A percentile compares a stretch with the other conserved stretches of the same genome.
These are phyloP conservation scores for Picathartes gymnocephalus DNA, from an alignment of 2,113 vertebrate genomes.

Conservation along the genomic window DNA sequence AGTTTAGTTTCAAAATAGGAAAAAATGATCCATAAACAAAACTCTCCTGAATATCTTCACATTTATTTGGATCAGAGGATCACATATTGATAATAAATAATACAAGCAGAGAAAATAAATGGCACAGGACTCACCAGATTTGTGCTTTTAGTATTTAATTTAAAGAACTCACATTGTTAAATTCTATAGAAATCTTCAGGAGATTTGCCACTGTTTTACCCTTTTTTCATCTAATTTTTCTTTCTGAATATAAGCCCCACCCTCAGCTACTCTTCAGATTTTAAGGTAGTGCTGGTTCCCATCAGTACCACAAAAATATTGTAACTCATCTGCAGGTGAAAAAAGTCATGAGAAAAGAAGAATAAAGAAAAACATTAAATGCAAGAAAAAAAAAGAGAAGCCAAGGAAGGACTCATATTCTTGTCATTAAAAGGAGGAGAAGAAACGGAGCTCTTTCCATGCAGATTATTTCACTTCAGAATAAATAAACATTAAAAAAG, in stretches of 20 bases:
- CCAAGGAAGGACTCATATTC: background rate
- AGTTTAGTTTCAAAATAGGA: background rate
- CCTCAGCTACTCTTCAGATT: background rate
- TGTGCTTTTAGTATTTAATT: background rate
- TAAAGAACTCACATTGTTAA: background rate
- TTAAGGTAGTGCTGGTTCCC: background rate
- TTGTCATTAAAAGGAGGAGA: background rate
- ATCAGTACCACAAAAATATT: background rate
- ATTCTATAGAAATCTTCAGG: fast-evolving
- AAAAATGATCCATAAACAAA: background rate
- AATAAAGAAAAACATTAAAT: background rate
- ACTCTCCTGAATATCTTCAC: background rate
- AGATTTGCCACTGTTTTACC: background rate
- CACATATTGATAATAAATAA: background rate
- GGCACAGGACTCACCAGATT: background rate
- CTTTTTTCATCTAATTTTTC: background rate
- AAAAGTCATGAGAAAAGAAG: background rate
- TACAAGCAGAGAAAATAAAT: background rate
- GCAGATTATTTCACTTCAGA: background rate
- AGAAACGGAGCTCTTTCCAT: background rate
- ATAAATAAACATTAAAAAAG: background rate
- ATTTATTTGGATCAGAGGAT: background rate
- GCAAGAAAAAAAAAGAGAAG: background rate
- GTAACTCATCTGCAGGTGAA: background rate
- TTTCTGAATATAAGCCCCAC: background rate